Evolutionary conservation across 37 sponge, comb jelly and placozoan species (phyloP), one percentile per base, ranked within the genome.

Genomic region (Axinella damicornis): DNA sequence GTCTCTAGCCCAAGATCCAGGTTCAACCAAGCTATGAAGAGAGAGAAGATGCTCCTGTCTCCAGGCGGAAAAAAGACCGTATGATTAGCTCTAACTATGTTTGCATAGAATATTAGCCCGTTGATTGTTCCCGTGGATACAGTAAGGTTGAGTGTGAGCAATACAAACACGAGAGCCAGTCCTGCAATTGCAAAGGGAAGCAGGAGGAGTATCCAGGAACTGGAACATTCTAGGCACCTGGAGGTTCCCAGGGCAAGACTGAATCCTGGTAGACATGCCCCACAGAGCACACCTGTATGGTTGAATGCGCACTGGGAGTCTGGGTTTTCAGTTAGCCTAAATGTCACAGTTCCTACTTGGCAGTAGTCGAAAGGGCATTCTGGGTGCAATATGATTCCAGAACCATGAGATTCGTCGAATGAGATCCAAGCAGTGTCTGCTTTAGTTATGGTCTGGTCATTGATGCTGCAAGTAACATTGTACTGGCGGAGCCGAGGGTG

Each of bases 91-190:
- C 46, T 71, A 9, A 79, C 17, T 0, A 87, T 28, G 35, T 79
- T 79, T 12, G 80, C 87, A 79, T 79, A 87, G 36, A 87, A 79
- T n/a, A 78, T 79, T 6, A 78, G 20, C 0, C 80, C 66, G 62
- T 58, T 87, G 53, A 87, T 72, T 25, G 87, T 87, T 28, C 80
- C 87, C 9, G 30, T 73, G 27, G 80, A 22, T 14, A 87, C 65
- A 0, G 87, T 87, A 32, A 87, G 80, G 21, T 72, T 82, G 20
- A 87, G 68, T 30, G 52, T 2, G 12, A 72, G 53, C 16, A 87
- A 73, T 14, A 87, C n/a, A 4, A 79, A 19, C 13, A 87, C 73
- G 0, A 79, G 31, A 19, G 72, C 19, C 0, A 87, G 21, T 13
- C 87, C 87, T 28, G 54, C 56, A 19, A 60, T 6, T 24, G 53